These are phyloP conservation scores for Caloenas nicobarica DNA, from an alignment of 2,113 vertebrate species.

Conservation along the genomic window DNA sequence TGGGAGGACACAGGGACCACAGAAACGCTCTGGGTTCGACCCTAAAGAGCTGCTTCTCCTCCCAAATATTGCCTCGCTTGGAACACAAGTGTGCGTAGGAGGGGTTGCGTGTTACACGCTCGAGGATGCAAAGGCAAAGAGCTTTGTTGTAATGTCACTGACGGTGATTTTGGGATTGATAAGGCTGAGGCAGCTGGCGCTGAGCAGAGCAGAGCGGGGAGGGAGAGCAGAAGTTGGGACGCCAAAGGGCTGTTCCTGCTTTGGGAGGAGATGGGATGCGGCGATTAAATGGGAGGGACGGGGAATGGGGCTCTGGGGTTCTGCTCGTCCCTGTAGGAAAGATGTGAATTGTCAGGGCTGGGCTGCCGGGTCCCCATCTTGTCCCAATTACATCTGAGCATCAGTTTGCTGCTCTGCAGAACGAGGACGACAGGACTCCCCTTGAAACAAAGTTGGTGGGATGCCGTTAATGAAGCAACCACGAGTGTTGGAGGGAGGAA, in stretches of 20 bases:
- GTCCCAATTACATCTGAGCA: not conserved
- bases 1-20: not conserved
- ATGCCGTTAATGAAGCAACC: not conserved
- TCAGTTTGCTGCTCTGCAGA: not conserved
- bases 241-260: not conserved
- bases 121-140: not conserved
- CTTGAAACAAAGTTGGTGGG: not conserved
- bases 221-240: not conserved
- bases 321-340: not conserved
- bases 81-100: not conserved
- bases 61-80: not conserved
- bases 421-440: not conserved
- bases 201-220: not conserved
- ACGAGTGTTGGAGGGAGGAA: not conserved
- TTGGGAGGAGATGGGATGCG: not conserved
- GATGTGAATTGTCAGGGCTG: not conserved
- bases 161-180: not conserved
- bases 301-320: not conserved
- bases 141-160: not conserved
- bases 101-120: not conserved
- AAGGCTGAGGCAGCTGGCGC: not conserved
- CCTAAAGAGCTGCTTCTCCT: not conserved
- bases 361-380: not conserved
- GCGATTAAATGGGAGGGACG: not conserved
- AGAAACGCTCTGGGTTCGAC: not conserved